A percentile compares a stretch with the other conserved stretches of the same genome.
phyloP scores from a whole-genome alignment of 30 jellyfish, hydroid and myxozoan species.

The Cassiopea xamachana region DNA sequence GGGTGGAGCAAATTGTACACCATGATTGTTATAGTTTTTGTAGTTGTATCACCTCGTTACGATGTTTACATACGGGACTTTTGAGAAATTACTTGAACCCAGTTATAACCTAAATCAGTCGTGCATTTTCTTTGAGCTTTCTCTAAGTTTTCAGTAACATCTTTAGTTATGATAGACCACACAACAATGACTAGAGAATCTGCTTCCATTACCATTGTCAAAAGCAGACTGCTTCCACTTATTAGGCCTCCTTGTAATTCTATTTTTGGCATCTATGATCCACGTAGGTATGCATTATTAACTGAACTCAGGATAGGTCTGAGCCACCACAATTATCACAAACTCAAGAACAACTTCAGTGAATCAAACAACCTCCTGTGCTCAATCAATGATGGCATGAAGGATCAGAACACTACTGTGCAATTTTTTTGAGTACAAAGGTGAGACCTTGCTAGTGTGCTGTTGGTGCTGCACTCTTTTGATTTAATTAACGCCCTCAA shows the following conservation, averaged over 20 bases:
- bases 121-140: no score
- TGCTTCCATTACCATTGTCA: constrained; percentile 7
- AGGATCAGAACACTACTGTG: constrained; percentile 25
- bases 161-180: no score
- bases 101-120: no score
- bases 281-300: constrained; percentile 5
- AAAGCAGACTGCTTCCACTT: constrained; percentile 13
- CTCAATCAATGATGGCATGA: constrained; percentile 19
- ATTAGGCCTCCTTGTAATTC: constrained; percentile 13
- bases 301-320: constrained; percentile 5
- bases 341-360: constrained; percentile 9
- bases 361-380: constrained; percentile 11
- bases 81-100: no score
- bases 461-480: constrained; percentile 7
- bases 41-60: no score
- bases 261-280: constrained; percentile 14
- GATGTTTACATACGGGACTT: no score
- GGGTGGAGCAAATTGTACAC: constrained; percentile 18
- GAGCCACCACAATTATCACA: constrained; percentile 22
- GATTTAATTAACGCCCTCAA: not conserved
- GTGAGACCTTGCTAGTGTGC: constrained; percentile 3
- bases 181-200: not conserved
- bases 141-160: no score
- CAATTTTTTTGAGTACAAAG: not conserved
- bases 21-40: not conserved